These are phyloP conservation scores for Sebastes goodei DNA, from an alignment of 2,797 vertebrate genomes.

Conservation along the genomic window DNA sequence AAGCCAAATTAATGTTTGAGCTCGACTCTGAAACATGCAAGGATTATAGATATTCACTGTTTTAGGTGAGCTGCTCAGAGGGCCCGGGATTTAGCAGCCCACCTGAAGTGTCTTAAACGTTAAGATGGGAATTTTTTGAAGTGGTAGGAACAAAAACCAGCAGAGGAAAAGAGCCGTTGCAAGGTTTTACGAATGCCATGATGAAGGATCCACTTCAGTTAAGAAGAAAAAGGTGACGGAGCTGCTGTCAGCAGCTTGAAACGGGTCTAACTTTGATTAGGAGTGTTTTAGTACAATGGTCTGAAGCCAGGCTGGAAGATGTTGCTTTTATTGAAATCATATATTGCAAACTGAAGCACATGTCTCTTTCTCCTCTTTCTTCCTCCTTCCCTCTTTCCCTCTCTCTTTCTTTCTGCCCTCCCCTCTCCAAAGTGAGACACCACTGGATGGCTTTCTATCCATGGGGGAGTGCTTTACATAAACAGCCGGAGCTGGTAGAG, in stretches of 20 bases:
- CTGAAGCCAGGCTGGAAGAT: not conserved
- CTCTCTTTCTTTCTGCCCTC: not conserved
- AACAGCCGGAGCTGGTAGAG: slow-evolving; percentile 55
- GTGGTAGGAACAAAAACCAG: not conserved
- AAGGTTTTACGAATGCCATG: not conserved
- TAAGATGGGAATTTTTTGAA: not conserved
- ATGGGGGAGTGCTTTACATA: slow-evolving; percentile 57
- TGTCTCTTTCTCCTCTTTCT: not conserved
- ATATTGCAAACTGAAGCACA: slow-evolving; percentile 26
- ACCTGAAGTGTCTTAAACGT: not conserved
- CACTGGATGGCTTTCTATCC: slow-evolving; percentile 39
- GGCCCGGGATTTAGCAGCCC: not conserved
- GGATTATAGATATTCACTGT: slow-evolving; percentile 6
- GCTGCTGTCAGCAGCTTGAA: slow-evolving; percentile 6
- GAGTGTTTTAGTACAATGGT: not conserved
- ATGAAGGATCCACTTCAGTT: slow-evolving; percentile 13
- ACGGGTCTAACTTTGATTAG: slow-evolving; percentile 14
- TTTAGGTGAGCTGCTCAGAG: not conserved
- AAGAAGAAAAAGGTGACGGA: not conserved
- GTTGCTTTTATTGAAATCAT: slow-evolving; percentile 9
- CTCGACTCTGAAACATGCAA: not conserved
- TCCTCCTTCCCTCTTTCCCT: not conserved
- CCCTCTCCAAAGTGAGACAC: slow-evolving; percentile 29
- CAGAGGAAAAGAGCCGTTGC: not conserved
- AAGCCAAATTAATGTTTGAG: slow-evolving; percentile 7